Conservation (phyloP, 2,888 invertebrate species). For the Hetaerina titia region DNA sequence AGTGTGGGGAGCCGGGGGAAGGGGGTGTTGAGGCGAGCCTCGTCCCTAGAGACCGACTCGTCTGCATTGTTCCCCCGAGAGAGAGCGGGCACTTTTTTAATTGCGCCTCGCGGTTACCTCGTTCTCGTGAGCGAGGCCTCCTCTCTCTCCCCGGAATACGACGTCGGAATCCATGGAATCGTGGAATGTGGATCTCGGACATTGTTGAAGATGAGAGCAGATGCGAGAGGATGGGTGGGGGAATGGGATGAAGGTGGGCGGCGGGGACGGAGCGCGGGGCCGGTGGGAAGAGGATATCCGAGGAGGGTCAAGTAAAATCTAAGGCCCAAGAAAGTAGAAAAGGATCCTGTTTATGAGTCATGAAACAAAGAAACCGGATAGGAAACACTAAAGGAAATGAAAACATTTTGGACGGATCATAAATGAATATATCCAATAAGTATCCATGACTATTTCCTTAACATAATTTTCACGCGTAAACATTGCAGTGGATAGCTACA, state of each 20-base stretch:
- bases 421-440: too few species aligned
- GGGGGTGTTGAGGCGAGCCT: not conserved
- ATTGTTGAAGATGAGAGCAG: slow-evolving; percentile 20
- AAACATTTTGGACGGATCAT: too few species aligned
- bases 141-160: not conserved
- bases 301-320: not conserved
- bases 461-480: too few species aligned
- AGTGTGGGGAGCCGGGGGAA: not conserved
- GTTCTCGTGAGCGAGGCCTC: not conserved
- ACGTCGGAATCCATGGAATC: slow-evolving; percentile 51
- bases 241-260: not conserved
- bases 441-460: too few species aligned
- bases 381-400: too few species aligned
- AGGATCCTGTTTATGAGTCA: too few species aligned
- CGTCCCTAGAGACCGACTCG: slow-evolving; percentile 34
- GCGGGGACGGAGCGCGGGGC: not conserved
- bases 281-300: not conserved
- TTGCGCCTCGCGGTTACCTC: slow-evolving; percentile 36
- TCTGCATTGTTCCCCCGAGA: slow-evolving; percentile 51
- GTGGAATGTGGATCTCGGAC: slow-evolving; percentile 63
- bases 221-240: not conserved
- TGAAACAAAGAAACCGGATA: too few species aligned
- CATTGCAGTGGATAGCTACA: too few species aligned
- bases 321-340: too few species aligned
- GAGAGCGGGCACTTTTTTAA: slow-evolving; percentile 45